These are phyloP conservation scores for Microtus oregoni DNA, from an alignment of 2,113 vertebrate species.

Conservation along the genomic window DNA sequence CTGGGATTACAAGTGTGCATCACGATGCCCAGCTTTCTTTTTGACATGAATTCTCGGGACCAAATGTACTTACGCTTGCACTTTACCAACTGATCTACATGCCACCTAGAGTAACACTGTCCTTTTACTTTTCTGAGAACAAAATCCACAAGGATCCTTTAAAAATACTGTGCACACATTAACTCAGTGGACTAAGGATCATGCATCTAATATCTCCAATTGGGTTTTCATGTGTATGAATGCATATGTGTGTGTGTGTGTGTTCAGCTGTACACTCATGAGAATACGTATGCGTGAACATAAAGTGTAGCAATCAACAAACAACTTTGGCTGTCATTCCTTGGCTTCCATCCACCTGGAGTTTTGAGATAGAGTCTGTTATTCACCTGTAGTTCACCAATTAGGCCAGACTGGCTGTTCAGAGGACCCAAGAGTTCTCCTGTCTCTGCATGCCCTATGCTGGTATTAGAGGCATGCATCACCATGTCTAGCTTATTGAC, in stretches of 20 bases:
- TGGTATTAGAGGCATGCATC: neutral
- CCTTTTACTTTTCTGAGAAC: neutral
- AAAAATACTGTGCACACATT: neutral
- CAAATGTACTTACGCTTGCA: neutral
- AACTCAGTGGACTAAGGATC: neutral
- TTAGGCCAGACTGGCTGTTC: neutral
- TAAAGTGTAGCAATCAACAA: no score
- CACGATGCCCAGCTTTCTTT: neutral
- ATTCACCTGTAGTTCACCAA: neutral
- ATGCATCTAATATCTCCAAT: slow-evolving; percentile 1
- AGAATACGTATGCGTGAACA: neutral
- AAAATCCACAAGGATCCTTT: slow-evolving; percentile 27
- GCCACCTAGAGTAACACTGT: neutral
- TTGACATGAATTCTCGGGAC: neutral
- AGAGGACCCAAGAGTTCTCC: neutral
- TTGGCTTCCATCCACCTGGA: neutral
- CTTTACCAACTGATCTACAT: neutral
- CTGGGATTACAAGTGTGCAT: neutral
- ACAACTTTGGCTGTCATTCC: no score
- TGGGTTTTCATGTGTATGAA: neutral
- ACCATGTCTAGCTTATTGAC: neutral
- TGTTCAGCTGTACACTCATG: neutral
- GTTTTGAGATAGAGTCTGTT: neutral
- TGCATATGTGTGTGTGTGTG: neutral
- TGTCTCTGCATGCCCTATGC: neutral